Evolutionary conservation across 2,797 vertebrate genomes (phyloP), one percentile per base, ranked within the genome.

Genomic region (Cryptoblepharus egeriae): DNA sequence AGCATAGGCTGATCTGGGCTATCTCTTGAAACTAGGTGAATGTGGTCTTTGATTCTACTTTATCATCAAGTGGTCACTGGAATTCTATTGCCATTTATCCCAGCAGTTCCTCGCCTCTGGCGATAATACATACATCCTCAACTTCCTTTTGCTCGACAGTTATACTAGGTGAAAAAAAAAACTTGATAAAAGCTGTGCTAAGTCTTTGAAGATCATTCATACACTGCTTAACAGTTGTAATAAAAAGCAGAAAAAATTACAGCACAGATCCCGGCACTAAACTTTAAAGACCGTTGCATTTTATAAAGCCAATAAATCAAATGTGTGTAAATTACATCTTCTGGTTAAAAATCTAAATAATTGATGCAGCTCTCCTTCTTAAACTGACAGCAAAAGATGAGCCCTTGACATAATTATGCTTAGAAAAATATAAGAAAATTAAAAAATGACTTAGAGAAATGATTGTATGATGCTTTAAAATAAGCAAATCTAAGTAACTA

Each of bases 201-300:
- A 89, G 87, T 87, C 93, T 95, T 94, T 95, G 93, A 95, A 95
- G 95, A 93, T 92, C 95, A 95, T 94, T 94, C 94, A 80, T 90
- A 90, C 88, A 65, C 84, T 93, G 93, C 92, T 95, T 94, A 93
- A 91, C 85, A 93, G 89, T 88, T 79, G 84, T 30, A 88, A 95
- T 95, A 49, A 94, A 93, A 9, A 77, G 60, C 91, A 88, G 84
- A 87, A 84, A 90, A 91, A 95, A 95, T 89, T 92, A 87, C 83
- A 82, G 57, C 22, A 73, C 77, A 61, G 88, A 93, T 95, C 91
- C 88, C 5, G 89, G 92, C 93, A 86, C 88, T 80, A 77, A 88
- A 91, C 94, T 93, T 94, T 93, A 96, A 94, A 95, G 92, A 68
- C 89, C 86, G 81, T 70, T 89, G 83, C 85, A 78, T 89, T 95